These are phyloP conservation scores for Drosophila mojavensis DNA, from an alignment of 1,140 invertebrate species.

Conservation along the genomic window DNA sequence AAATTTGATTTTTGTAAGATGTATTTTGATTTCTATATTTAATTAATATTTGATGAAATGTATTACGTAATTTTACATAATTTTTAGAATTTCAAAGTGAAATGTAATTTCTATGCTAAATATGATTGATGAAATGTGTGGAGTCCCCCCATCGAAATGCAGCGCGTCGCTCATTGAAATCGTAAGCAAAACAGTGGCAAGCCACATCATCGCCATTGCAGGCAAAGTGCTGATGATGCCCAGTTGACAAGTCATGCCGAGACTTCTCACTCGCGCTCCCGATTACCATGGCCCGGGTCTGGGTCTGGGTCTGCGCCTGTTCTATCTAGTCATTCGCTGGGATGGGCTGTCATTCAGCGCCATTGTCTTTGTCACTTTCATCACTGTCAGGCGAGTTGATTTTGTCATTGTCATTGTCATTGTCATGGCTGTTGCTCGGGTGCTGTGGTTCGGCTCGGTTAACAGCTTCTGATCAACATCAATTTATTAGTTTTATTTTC, in stretches of 20 bases:
- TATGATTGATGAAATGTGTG: too few species aligned
- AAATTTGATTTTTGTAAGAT: too few species aligned
- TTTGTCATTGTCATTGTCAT: slow-evolving; percentile 81
- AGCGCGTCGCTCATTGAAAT: slow-evolving; percentile 17
- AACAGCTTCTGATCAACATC: slow-evolving; percentile 59
- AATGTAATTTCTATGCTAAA: too few species aligned
- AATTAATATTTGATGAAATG: too few species aligned
- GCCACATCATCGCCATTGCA: slow-evolving; percentile 50
- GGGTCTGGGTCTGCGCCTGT: neutral
- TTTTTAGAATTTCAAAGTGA: too few species aligned
- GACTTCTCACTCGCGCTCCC: slow-evolving; percentile 7
- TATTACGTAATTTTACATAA: too few species aligned
- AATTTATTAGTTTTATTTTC: slow-evolving; percentile 80
- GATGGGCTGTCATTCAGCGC: slow-evolving; percentile 34
- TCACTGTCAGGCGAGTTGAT: slow-evolving; percentile 72
- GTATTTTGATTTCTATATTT: too few species aligned
- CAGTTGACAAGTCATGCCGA: slow-evolving; percentile 71
- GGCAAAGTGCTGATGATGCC: slow-evolving; percentile 45
- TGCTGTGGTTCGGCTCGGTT: neutral
- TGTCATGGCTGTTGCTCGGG: slow-evolving; percentile 54
- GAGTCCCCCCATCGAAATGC: too few species aligned
- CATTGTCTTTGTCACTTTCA: slow-evolving; percentile 58
- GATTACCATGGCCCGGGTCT: too few species aligned
- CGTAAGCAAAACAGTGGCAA: slow-evolving; percentile 47
- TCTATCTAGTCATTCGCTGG: neutral